Conservation (phyloP, 2,113 vertebrate species). For the Gulo gulo region DNA sequence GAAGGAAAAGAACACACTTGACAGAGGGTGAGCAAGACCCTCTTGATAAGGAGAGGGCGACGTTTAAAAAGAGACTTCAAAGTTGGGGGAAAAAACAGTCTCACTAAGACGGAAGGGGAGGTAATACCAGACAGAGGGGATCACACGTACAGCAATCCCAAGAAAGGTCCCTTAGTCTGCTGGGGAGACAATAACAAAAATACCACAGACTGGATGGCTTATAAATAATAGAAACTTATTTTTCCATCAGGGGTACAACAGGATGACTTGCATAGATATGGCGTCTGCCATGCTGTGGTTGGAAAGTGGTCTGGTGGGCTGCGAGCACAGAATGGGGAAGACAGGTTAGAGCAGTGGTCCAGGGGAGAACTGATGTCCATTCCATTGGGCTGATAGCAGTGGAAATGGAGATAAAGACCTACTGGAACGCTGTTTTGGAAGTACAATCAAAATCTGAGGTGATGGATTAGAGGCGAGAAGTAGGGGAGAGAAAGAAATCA, state of each 20-base stretch:
- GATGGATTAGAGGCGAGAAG: not conserved
- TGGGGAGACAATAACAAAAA: not conserved
- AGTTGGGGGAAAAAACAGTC: not conserved
- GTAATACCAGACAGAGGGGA: not conserved
- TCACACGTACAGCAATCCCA: not conserved
- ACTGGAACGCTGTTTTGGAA: not conserved
- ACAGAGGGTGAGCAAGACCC: not conserved
- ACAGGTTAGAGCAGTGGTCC: not conserved
- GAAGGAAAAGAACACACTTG: not conserved
- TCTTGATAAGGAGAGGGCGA: not conserved
- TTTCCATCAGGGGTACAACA: not conserved
- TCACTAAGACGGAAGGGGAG: not conserved
- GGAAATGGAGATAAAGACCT: not conserved
- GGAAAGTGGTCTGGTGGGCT: not conserved
- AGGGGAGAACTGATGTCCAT: not conserved
- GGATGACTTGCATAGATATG: not conserved
- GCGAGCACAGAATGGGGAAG: not conserved
- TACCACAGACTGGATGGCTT: not conserved
- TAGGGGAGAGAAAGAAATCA: not conserved
- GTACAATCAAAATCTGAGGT: not conserved
- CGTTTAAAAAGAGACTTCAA: not conserved
- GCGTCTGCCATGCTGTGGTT: fast-evolving
- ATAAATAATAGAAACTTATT: not conserved
- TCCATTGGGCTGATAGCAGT: not conserved
- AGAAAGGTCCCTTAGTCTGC: not conserved